These are phyloP conservation scores for Onthophagus sagittarius DNA, from an alignment of 2,888 invertebrate genomes.

Conservation along the genomic window DNA sequence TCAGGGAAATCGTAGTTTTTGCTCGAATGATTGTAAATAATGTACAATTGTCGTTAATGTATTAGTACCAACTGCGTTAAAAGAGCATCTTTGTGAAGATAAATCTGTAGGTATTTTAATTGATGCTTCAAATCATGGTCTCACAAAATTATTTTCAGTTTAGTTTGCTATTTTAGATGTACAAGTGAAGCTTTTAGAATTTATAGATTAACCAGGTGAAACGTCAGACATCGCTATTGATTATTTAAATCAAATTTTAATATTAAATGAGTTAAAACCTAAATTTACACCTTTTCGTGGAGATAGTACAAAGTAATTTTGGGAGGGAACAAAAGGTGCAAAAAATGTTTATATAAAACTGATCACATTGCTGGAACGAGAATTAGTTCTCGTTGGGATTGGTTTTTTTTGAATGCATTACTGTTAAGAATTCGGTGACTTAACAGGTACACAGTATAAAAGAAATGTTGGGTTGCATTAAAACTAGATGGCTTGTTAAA, in stretches of 20 bases:
- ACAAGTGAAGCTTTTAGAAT: constrained; percentile 30
- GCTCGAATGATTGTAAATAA: constrained; percentile 33
- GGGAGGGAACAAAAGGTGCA: constrained; percentile 30
- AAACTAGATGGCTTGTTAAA: constrained; percentile 33
- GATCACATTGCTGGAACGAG: constrained; percentile 25
- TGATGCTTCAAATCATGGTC: constrained; percentile 39
- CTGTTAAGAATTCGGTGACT: constrained; percentile 28
- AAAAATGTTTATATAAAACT: constrained; percentile 35
- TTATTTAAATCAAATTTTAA: too few species aligned
- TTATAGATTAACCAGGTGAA: constrained; percentile 30
- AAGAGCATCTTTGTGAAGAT: constrained; percentile 28
- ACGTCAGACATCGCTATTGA: too few species aligned
- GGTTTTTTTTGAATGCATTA: constrained; percentile 22
- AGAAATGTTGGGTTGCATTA: constrained; percentile 28
- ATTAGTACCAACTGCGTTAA: constrained; percentile 32
- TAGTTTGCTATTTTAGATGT: constrained; percentile 31
- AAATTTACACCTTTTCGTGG: constrained; percentile 30
- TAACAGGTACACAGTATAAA: constrained; percentile 30
- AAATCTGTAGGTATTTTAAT: constrained; percentile 22
- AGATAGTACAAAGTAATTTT: constrained; percentile 34
- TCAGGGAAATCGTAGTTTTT: constrained; percentile 32
- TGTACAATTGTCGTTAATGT: constrained; percentile 37
- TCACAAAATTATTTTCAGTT: too few species aligned
- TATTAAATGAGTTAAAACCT: constrained; percentile 34
- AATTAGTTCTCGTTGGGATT: constrained; percentile 30